Base-by-base conservation (phyloP, 1,140 invertebrate genomes). In the Pogonomyrmex barbatus region DNA sequence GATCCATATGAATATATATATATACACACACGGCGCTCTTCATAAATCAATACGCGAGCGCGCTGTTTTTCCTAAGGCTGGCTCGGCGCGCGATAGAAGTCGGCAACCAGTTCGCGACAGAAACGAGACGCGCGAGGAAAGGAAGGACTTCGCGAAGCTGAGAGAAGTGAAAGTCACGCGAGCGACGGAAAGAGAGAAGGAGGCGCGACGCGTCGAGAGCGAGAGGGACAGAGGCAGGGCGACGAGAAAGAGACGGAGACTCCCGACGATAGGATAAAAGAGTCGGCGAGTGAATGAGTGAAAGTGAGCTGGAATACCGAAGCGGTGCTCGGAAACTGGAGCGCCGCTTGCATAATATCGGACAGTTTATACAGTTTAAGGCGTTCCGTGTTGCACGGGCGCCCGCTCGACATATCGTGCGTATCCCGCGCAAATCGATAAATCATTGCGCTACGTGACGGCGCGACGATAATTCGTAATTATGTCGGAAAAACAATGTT, bases 231-330 rank as follows among this genome's bases (percentile, higher is more conserved):
- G 60, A 70, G 54, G 75, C 77, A 82, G 45, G 84, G 50, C 79
- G 58, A 78, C 39, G 45, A 54, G 60, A 52, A 52, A n/a, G 76
- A 78, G 65, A 87, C 76, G 78, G 73, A 85, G 42, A 60, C 79
- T 50, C 79, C 54, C 45, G 73, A n/a, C 50, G 24, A 9, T 30
- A 85, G 84, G 86, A 91, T 91, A 93, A 92, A 91, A 92, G 86
- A 92, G 89, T 81, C 73, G 62, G 79, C 85, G 87, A 92, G 90
- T 92, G 93, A 93, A 93, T 93, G 93, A 93, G 93, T 93, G 93
- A 93, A 93, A 93, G 93, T 93, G 90, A 93, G 90, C 86, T 89
- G 90, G 91, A 93, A 93, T 93, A 93, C 89, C 92, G 82, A 92
- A 89, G 88, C 90, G 79, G 87, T 90, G 78, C 87, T 91, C 91